phyloP scores from a whole-genome alignment of 1,140 invertebrate species.

The Zaprionus davidi region DNA sequence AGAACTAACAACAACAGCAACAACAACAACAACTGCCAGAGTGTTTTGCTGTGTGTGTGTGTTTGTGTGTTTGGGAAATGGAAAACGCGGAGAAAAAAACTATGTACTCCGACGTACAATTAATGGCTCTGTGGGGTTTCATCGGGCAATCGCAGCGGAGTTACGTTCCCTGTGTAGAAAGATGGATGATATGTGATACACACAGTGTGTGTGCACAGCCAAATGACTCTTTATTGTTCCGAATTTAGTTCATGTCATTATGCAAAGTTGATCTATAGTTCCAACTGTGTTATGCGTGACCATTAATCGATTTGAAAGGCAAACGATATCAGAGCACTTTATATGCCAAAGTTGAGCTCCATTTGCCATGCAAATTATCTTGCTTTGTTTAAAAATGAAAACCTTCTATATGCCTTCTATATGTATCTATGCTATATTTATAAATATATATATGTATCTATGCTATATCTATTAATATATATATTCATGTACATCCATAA shows the following conservation, averaged over 20 bases:
- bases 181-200: conserved; percentile 9
- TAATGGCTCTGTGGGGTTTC: conserved; percentile 80
- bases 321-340: not conserved
- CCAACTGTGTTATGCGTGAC: not conserved
- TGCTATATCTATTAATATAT: not conserved
- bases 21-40: conserved; percentile 34
- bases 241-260: conserved; percentile 13
- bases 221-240: conserved; percentile 4
- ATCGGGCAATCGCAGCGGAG: conserved; percentile 55
- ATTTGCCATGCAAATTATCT: not conserved
- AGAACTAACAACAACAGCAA: conserved; percentile 61
- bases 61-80: conserved; percentile 34
- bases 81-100: conserved; percentile 40
- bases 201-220: not conserved
- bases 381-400: too few relatives aligned
- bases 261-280: conserved; percentile 1
- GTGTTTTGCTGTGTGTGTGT: conserved; percentile 22
- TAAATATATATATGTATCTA: not conserved
- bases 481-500: not conserved
- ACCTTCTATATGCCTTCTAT: too few relatives aligned
- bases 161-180: conserved; percentile 31
- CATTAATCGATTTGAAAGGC: not conserved
- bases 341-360: not conserved
- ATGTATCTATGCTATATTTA: not conserved
- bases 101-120: conserved; percentile 68